Evolutionary conservation across 2,888 invertebrate genomes (phyloP), one percentile per base, ranked within the genome.

Genomic region (Taenaris catops): DNA sequence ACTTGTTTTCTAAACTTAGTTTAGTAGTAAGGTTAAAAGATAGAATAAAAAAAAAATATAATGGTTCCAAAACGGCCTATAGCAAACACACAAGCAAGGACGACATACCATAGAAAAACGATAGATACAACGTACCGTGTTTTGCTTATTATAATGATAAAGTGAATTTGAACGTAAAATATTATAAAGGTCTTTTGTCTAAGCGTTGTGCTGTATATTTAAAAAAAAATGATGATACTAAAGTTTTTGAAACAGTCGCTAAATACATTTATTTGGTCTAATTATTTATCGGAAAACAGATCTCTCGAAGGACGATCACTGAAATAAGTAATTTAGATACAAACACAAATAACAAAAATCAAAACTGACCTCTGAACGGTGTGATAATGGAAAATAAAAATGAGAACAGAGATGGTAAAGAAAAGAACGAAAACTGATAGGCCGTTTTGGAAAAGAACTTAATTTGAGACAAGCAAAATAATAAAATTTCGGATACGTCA

Each of bases 361-460:
- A 40, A 50, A 69, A 66, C 58, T 49, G 52, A 67, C 40, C 66
- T n/a, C n/a, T 67, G 65, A 68, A 58, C 51, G 63, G 68, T 79
- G 76, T 67, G 72, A 66, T 56, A 66, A 75, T 75, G 73, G 41
- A 11, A 47, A 49, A 52, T 36, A 46, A 38, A 46, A 37, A 67
- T 64, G 61, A 72, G 62, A 69, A 67, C 66, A 70, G 59, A 73
- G 71, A 73, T 61, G 60, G 76, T 59, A 71, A 52, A 65, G 65
- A 68, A 66, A 53, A 55, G 63, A 67, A 58, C 72, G 76, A 68
- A 79, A 83, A 84, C 75, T 76, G 78, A 86, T 86, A 86, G 87
- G 84, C 83, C 87, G 86, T 87, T 89, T 88, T 89, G 88, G 87
- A 84, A 83, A 83, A 72, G 56, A 84, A 76, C 58, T 69, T 69